Evolutionary conservation across 2,113 vertebrate species (phyloP), one percentile per base, ranked within the genome.

Genomic region (Taxidea taxus): DNA sequence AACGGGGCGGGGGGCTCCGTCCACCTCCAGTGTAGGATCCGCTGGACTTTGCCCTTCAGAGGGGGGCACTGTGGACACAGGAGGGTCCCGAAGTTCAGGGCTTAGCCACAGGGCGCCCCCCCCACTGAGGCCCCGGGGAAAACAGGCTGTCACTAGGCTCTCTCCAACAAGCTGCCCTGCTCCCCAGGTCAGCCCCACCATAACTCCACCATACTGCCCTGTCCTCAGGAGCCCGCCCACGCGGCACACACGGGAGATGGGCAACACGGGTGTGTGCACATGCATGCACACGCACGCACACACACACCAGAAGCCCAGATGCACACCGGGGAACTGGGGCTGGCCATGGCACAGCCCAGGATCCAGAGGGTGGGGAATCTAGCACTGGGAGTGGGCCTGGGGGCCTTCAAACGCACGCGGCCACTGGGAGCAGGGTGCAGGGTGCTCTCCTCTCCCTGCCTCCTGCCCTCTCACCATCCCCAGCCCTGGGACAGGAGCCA

Each of bases 1-100:
- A 98, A 97, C 0, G 95, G 89, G 1, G 97, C 96, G 0, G 99
- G 99, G 0, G 99, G 99, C 81, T 99, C 99, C 0, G 99, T 99
- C 99, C 99, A 99, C 2, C 98, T 98, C 99, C 99, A 99, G 98
- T 99, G 99, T n/a, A 99, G 99, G 95, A 99, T 99, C 98, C 99
- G 99, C 49, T 99, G 99, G 14, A 99, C 99, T 97, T 99, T 99
- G n/a, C 99, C 99, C 98, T 99, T 99, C 93, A 99, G 97, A 1
- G 99, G 99, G 18, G 99, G 99, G 82, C 99, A 99, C 99, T 99
- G 96, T 29, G 54, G 95, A 95, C 9, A 95, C 64, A 97, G 82
- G 92, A 87, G 20, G 27, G 92, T 60, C 72, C 62, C 92, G 90
- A 58, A 23, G 80, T 70, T 97, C 85, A 98, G 74, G 85, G 39